These are phyloP conservation scores for Pygoscelis adeliae DNA, from an alignment of 2,113 vertebrate genomes.

Conservation along the genomic window DNA sequence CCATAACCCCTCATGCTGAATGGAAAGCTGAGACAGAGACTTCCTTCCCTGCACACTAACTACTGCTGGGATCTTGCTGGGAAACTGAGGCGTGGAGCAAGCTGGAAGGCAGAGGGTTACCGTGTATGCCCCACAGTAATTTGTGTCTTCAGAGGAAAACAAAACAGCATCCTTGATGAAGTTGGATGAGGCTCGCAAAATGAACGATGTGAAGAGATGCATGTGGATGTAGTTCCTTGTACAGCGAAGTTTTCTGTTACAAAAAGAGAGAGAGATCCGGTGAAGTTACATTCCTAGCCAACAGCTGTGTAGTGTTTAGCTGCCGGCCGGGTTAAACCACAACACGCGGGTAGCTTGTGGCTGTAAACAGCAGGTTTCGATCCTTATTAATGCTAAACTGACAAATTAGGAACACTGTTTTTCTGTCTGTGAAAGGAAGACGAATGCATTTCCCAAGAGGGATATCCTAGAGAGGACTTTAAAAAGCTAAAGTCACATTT, in stretches of 20 bases:
- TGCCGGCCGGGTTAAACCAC: too few relatives aligned
- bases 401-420: not conserved
- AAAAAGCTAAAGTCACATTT: not conserved
- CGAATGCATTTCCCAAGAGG: not conserved
- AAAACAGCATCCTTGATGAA: slow-evolving; percentile 89
- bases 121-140: slow-evolving; percentile 77
- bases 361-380: not conserved
- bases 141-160: slow-evolving; percentile 78
- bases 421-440: not conserved
- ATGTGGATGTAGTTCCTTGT: slow-evolving; percentile 96
- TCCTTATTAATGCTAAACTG: not conserved
- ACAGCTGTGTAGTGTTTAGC: too few relatives aligned
- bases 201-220: slow-evolving; percentile 93
- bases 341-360: not conserved
- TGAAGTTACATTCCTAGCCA: not conserved
- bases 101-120: slow-evolving; percentile 54
- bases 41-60: not conserved
- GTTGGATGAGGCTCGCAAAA: slow-evolving; percentile 88
- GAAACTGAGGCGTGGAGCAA: not conserved
- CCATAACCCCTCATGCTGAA: not conserved
- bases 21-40: not conserved
- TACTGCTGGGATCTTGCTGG: not conserved
- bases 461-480: not conserved
- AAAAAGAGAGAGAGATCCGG: not conserved
- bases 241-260: slow-evolving; percentile 87